Evolutionary conservation across 2,888 invertebrate species (phyloP), one percentile per base, ranked within the genome.

Genomic region (Netelia inedita): DNA sequence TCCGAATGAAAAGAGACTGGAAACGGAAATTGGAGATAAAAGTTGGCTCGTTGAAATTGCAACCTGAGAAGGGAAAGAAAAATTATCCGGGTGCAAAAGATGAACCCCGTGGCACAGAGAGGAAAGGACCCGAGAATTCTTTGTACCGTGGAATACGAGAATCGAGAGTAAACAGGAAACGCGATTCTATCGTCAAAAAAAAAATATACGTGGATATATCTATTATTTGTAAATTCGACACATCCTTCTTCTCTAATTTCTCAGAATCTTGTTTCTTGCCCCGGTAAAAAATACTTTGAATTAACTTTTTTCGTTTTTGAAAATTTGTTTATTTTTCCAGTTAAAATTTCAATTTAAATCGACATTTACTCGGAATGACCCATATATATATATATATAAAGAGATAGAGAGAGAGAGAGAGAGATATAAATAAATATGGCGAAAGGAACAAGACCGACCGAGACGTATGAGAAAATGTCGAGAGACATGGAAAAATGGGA

Each of bases 401-500:
- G n/a, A n/a, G n/a, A n/a, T n/a, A n/a, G n/a, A n/a, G n/a, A n/a
- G n/a, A n/a, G n/a, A n/a, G n/a, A n/a, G n/a, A n/a, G n/a, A n/a
- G 5, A 28, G 28, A 28, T 63, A n/a, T 23, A 65, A 16, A 14
- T n/a, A 65, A 65, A 55, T 46, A 78, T 21, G 69, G 16, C 11
- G 23, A 68, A 65, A 69, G 41, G 21, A 69, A 46, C 14, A 19
- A 28, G 35, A 9, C 35, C 28, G 28, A 55, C 55, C 55, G 57
- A 61, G 61, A 21, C 59, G 46, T 35, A 41, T 35, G 46, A 28
- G 28, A 28, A 35, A 35, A 8, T 21, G 50, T 19, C n/a, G 11
- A 35, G 43, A 66, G 21, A 10, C 41, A 41, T 57, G 57, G 57
- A 83, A 81, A 80, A 72, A 82, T 76, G 71, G 61, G 71, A 86